Conservation (phyloP, 2,888 invertebrate genomes). For the Lasius fuliginosus region DNA sequence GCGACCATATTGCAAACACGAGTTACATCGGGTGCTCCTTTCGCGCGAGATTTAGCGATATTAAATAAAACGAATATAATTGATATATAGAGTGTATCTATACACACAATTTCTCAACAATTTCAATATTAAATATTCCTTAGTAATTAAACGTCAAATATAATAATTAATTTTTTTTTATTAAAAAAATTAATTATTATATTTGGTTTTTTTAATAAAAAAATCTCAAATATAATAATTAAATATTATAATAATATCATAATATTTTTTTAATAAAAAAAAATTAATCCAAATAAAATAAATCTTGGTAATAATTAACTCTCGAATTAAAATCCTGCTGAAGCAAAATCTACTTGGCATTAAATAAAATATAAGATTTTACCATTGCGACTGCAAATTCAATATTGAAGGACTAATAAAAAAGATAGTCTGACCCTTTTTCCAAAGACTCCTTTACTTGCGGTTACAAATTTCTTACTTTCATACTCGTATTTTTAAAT, state of each 20-base stretch:
- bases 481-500: background rate
- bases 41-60: background rate
- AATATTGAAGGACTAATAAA: background rate
- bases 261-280: too few species aligned
- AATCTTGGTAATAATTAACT: background rate
- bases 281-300: background rate
- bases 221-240: too few species aligned
- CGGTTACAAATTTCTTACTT: background rate
- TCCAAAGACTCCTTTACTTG: background rate
- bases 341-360: background rate
- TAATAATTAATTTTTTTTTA: background rate
- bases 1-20: background rate
- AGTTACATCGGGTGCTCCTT: background rate
- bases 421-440: background rate
- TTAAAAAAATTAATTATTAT: too few species aligned
- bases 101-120: background rate
- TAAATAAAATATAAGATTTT: background rate
- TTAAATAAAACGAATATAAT: background rate
- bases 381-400: background rate
- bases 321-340: background rate
- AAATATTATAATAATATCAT: too few species aligned
- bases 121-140: background rate
- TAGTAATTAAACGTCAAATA: background rate
- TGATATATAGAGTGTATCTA: background rate
- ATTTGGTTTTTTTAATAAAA: too few species aligned